phyloP scores from a whole-genome alignment of 2,797 vertebrate genomes.

The Clarias laeviceps region DNA sequence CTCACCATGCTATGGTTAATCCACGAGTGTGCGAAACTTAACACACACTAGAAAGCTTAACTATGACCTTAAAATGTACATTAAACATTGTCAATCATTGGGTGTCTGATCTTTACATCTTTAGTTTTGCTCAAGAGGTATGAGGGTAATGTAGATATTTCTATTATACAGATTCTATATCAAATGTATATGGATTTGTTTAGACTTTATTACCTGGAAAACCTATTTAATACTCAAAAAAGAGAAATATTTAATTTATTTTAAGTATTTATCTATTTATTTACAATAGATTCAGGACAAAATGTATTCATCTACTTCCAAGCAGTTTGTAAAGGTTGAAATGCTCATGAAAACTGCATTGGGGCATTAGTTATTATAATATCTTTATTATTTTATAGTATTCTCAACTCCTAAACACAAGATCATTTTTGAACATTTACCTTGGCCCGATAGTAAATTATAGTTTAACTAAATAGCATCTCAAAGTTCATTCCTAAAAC shows the following conservation, averaged over 20 bases:
- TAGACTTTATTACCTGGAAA: neutral
- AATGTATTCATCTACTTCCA: neutral
- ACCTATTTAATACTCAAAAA: neutral
- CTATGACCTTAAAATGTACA: neutral
- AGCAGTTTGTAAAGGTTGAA: neutral
- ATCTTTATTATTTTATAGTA: neutral
- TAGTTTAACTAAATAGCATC: neutral
- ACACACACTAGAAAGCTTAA: neutral
- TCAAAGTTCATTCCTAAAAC: neutral
- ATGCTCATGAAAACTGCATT: neutral
- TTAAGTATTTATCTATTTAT: no score
- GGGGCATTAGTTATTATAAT: neutral
- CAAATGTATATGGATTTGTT: no score
- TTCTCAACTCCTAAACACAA: neutral
- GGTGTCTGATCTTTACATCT: neutral
- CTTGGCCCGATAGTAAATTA: neutral
- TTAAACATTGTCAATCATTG: neutral
- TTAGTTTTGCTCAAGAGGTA: neutral
- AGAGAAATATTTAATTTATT: neutral
- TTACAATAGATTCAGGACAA: neutral
- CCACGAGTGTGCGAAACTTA: neutral
- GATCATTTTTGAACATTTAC: neutral
- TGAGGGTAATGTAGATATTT: neutral
- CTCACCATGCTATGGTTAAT: neutral
- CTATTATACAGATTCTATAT: neutral